Evolutionary conservation across 2,113 vertebrate genomes (phyloP).

Genomic region (Agelaius tricolor): DNA sequence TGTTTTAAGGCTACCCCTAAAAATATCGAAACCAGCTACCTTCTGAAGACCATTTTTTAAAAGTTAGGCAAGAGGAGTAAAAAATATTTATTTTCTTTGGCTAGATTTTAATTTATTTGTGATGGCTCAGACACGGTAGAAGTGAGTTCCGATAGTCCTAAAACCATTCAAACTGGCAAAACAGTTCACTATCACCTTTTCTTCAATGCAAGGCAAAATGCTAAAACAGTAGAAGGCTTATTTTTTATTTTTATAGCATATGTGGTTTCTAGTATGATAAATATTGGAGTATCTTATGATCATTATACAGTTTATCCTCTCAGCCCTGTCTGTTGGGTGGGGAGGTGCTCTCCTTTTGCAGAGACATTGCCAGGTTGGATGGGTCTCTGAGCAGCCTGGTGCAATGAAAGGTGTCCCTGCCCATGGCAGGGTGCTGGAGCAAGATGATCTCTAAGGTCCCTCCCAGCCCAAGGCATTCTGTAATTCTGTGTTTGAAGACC

Average conservation of each 20-base stretch:
- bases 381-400: not conserved
- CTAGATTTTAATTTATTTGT: not conserved
- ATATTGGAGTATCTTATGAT: not conserved
- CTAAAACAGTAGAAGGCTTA: not conserved
- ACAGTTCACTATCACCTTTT: not conserved
- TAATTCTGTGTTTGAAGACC: not conserved
- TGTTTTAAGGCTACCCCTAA: not conserved
- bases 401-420: not conserved
- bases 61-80: not conserved
- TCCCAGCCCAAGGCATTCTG: not conserved
- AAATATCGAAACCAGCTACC: not conserved
- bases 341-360: not conserved
- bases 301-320: not conserved
- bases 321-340: not conserved
- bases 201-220: not conserved
- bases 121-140: not conserved
- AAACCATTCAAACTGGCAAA: not conserved
- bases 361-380: not conserved
- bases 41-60: not conserved
- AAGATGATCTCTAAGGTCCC: not conserved
- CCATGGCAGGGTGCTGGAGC: not conserved
- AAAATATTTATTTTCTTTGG: not conserved
- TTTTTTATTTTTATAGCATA: not conserved
- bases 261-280: not conserved
- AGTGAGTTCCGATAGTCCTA: not conserved